Percentiles rank a stretch among this genome's conserved stretches.
These are phyloP conservation scores for Andrena hattorfiana DNA, from an alignment of 2,888 invertebrate species.

Conservation along the genomic window DNA sequence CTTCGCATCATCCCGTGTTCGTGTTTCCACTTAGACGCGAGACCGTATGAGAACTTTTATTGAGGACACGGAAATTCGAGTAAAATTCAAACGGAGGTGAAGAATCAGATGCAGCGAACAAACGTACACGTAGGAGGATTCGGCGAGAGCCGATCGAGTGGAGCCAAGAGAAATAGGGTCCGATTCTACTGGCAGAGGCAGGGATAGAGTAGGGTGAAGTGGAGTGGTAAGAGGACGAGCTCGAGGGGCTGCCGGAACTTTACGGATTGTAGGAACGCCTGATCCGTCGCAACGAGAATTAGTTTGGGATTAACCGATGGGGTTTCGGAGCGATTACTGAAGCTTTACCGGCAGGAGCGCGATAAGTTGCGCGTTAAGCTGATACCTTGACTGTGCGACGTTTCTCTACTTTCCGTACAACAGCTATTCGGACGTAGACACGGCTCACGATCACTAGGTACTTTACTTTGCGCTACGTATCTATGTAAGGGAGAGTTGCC, in stretches of 20 bases:
- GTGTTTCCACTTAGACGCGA: too few relatives aligned
- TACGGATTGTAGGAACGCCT: conserved; percentile 63
- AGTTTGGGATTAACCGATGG: conserved; percentile 81
- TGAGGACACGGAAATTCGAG: conserved; percentile 54
- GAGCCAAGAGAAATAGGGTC: background rate
- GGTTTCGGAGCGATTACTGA: conserved; percentile 82
- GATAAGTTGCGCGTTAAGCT: conserved; percentile 76
- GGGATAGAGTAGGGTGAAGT: background rate
- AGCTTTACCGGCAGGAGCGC: conserved; percentile 81
- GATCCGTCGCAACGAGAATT: conserved; percentile 80
- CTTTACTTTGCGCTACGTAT: too few relatives aligned
- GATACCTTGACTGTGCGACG: background rate
- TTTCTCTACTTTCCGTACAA: too few relatives aligned
- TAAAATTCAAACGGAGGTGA: conserved; percentile 70
- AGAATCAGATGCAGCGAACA: conserved; percentile 65
- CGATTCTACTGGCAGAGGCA: conserved; percentile 5
- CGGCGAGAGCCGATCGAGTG: background rate
- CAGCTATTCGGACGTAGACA: too few relatives aligned
- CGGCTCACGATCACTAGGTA: too few relatives aligned
- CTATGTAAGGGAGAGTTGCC: too few relatives aligned
- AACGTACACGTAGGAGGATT: background rate
- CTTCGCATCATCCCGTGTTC: too few relatives aligned
- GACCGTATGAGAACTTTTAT: background rate
- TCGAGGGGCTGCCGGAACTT: conserved; percentile 55
- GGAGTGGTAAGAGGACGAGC: conserved; percentile 46